A percentile compares a stretch with the other conserved stretches of the same genome.
Evolutionary conservation across 1,140 invertebrate genomes (phyloP).

Genomic region (Copidosoma floridanum): DNA sequence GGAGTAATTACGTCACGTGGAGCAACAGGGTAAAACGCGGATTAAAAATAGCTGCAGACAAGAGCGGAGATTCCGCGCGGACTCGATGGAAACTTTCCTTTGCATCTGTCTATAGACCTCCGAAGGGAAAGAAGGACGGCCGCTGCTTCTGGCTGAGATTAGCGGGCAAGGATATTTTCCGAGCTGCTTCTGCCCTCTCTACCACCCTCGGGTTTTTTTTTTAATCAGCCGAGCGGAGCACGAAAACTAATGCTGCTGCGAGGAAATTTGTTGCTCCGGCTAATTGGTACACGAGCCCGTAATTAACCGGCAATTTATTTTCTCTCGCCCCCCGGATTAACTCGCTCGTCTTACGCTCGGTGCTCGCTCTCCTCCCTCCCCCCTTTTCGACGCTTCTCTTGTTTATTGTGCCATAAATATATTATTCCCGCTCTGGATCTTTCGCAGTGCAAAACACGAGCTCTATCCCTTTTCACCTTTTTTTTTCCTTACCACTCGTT

Average conservation of each 20-base stretch:
- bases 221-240: conserved; percentile 4
- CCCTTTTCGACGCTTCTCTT: not conserved
- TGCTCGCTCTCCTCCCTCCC: not conserved
- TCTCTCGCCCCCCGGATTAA: conserved; percentile 6
- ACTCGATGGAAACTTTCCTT: no score
- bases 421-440: no score
- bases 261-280: conserved; percentile 20
- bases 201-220: conserved; percentile 1
- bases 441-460: no score
- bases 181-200: not conserved
- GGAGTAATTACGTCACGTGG: conserved; percentile 56
- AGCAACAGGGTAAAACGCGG: conserved; percentile 54
- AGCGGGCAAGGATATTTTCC: conserved; percentile 2
- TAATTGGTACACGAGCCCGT: conserved; percentile 21
- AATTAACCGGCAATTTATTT: conserved; percentile 23
- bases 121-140: not conserved
- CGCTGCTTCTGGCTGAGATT: not conserved
- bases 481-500: no score
- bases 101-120: no score
- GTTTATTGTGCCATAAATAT: no score
- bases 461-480: no score
- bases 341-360: not conserved
- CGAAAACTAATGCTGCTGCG: conserved; percentile 17
- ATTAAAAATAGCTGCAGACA: conserved; percentile 50
- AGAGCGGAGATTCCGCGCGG: conserved; percentile 28